Percentiles rank a stretch among this genome's conserved stretches.
phyloP scores from a whole-genome alignment of 2,113 vertebrate genomes.

The Crotalus viridis region DNA sequence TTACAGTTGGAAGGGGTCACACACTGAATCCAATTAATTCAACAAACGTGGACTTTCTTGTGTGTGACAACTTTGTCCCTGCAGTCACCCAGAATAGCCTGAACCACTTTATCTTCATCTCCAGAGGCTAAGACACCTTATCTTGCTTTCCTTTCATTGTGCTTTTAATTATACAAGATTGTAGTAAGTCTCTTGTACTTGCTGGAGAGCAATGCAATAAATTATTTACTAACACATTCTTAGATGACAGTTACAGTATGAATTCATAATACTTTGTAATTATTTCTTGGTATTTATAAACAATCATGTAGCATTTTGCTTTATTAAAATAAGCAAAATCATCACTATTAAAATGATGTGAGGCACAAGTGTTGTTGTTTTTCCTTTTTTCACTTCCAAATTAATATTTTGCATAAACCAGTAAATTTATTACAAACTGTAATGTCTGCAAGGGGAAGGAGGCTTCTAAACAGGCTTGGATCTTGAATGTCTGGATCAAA shows the following conservation, averaged over 20 bases:
- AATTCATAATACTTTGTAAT: slow-evolving; percentile 1
- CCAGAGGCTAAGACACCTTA: neutral
- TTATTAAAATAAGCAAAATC: neutral
- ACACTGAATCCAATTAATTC: neutral
- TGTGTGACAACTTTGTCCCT: neutral
- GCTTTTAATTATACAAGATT: neutral
- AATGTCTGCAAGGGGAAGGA: neutral
- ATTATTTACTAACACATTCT: neutral
- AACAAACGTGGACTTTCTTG: neutral
- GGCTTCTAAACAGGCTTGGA: neutral
- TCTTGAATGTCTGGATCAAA: neutral
- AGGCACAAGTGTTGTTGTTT: neutral
- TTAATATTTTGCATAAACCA: neutral
- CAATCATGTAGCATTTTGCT: slow-evolving; percentile 5
- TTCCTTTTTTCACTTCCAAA: neutral
- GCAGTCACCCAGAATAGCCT: neutral
- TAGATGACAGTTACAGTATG: neutral
- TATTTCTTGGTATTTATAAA: slow-evolving; percentile 18
- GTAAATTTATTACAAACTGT: neutral
- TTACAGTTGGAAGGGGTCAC: neutral
- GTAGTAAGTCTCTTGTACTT: neutral
- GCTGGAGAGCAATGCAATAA: neutral
- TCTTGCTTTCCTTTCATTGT: neutral
- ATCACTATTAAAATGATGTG: neutral
- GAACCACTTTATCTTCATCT: neutral